A percentile compares a stretch with the other conserved stretches of the same genome.
Conservation (phyloP, 2,113 vertebrate genomes). For the Malurus melanocephalus region DNA sequence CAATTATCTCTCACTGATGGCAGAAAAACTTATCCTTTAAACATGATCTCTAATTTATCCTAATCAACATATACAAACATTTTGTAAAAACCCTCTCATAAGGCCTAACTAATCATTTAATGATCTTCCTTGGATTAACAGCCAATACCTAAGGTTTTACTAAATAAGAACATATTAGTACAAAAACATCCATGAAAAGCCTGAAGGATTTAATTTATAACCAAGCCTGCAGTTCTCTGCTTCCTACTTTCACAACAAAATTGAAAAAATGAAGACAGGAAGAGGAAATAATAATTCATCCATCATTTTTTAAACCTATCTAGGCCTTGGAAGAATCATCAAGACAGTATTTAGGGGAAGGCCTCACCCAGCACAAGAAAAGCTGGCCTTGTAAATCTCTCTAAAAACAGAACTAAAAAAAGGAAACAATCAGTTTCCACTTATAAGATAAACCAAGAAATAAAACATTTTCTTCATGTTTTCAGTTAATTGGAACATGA, state of each 20-base stretch:
- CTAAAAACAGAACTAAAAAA: not conserved
- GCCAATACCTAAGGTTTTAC: not conserved
- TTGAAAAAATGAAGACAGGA: not conserved
- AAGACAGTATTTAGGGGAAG: not conserved
- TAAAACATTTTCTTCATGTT: not conserved
- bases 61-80: not conserved
- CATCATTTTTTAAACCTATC: not conserved
- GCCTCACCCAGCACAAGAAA: not conserved
- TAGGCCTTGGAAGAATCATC: not conserved
- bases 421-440: not conserved
- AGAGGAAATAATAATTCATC: not conserved
- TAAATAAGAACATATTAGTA: not conserved
- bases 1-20: not conserved
- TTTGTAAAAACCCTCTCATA: not conserved
- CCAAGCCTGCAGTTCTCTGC: not conserved
- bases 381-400: not conserved
- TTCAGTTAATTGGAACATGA: not conserved
- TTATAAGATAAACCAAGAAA: not conserved
- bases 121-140: not conserved
- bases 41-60: not conserved
- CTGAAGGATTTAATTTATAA: not conserved
- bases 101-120: not conserved
- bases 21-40: slow-evolving; percentile 29
- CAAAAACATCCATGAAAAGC: not conserved
- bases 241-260: not conserved